Conservation (phyloP, 2,113 vertebrate species). For the Halichoerus grypus region DNA sequence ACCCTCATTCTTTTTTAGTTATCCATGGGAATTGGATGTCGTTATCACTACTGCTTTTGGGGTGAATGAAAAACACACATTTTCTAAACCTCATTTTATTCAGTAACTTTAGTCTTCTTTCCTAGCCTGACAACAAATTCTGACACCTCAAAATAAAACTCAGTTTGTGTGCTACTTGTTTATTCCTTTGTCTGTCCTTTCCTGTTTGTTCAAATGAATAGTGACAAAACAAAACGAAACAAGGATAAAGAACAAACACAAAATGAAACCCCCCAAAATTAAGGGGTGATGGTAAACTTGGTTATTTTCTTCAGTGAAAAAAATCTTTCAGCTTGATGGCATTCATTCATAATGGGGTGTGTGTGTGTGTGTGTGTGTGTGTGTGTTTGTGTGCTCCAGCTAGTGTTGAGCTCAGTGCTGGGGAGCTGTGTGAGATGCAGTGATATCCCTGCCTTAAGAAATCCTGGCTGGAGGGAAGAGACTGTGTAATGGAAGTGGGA, state of each 20-base stretch:
- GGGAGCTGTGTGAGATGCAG: not conserved
- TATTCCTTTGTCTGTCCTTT: not conserved
- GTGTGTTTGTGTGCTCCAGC: not conserved
- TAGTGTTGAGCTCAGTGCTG: not conserved
- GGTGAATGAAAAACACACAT: not conserved
- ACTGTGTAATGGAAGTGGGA: fast-evolving
- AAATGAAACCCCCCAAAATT: not conserved
- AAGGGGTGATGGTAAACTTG: not conserved
- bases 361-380: not conserved
- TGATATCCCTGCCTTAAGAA: not conserved
- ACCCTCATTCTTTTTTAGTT: not conserved
- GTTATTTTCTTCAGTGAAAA: not conserved
- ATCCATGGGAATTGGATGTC: not conserved
- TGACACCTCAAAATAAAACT: not conserved
- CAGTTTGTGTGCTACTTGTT: not conserved
- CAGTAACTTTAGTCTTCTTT: not conserved
- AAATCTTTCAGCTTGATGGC: not conserved
- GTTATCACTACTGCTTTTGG: not conserved
- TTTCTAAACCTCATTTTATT: not conserved
- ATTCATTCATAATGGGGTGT: not conserved
- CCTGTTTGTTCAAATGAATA: conserved; percentile 13
- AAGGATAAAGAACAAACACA: not conserved
- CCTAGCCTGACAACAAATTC: not conserved
- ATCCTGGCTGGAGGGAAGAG: not conserved
- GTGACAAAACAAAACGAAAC: not conserved